Conservation (phyloP, 2,888 invertebrate species). For the Zygogramma bicolorata region DNA sequence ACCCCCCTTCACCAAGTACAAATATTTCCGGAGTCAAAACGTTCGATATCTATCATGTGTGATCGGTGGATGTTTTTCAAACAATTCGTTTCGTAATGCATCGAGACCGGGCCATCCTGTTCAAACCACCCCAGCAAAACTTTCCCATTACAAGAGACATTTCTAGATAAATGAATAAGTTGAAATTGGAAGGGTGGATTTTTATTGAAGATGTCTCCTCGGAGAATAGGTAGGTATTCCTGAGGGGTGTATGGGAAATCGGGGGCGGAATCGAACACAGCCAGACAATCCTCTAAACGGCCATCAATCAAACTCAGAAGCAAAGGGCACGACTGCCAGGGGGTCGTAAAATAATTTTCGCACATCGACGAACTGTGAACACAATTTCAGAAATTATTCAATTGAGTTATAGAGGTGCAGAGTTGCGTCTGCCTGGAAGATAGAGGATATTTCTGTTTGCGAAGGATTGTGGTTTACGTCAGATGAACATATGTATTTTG, state of each 20-base stretch:
- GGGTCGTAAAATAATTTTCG: conserved; percentile 48
- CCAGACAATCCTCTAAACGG: conserved; percentile 58
- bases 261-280: conserved; percentile 51
- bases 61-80: not conserved
- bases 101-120: not conserved
- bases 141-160: conserved; percentile 41
- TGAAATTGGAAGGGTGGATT: conserved; percentile 56
- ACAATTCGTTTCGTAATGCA: too few relatives aligned
- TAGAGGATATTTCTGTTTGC: not conserved
- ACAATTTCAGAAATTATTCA: conserved; percentile 27
- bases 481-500: not conserved
- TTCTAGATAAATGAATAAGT: conserved; percentile 63
- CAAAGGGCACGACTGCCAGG: conserved; percentile 43
- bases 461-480: not conserved
- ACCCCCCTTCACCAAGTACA: too few relatives aligned
- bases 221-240: conserved; percentile 51
- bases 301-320: conserved; percentile 58
- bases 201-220: conserved; percentile 56
- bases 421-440: not conserved
- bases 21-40: too few relatives aligned
- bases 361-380: conserved; percentile 32
- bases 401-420: conserved; percentile 31
- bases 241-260: conserved; percentile 53
- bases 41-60: too few relatives aligned
- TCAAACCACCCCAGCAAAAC: conserved; percentile 11